phyloP scores from a whole-genome alignment of 2,113 vertebrate genomes.

The Hippotragus niger region DNA sequence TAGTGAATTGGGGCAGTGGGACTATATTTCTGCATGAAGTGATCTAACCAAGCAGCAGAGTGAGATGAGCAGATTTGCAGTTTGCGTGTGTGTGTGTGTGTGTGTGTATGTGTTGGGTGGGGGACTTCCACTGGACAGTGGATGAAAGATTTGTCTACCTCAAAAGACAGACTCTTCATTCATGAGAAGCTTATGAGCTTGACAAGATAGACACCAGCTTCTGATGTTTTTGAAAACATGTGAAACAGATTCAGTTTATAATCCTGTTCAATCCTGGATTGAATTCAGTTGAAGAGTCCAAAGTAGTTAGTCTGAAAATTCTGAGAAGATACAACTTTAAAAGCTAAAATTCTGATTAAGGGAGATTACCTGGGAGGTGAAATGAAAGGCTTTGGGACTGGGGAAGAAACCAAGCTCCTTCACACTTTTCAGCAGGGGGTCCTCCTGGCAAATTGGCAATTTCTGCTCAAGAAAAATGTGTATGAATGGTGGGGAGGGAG shows the following conservation, averaged over 20 bases:
- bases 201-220: background rate
- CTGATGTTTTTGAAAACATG: background rate
- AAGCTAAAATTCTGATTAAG: background rate
- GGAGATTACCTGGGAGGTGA: background rate
- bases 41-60: background rate
- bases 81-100: accelerated
- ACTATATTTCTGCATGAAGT: background rate
- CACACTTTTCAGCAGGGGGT: background rate
- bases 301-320: background rate
- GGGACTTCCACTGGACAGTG: background rate
- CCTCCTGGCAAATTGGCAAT: background rate
- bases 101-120: background rate
- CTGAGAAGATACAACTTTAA: background rate
- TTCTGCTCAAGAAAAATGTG: background rate
- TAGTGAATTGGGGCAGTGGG: background rate
- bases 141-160: background rate
- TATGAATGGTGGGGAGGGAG: background rate
- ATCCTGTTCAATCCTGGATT: background rate
- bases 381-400: background rate
- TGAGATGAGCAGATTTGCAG: background rate
- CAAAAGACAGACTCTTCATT: background rate
- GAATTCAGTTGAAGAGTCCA: background rate
- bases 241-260: background rate
- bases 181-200: background rate
- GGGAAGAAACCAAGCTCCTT: background rate